Evolutionary conservation across 2,888 invertebrate genomes (phyloP).

Genomic region (Drosophila nr. fundita): DNA sequence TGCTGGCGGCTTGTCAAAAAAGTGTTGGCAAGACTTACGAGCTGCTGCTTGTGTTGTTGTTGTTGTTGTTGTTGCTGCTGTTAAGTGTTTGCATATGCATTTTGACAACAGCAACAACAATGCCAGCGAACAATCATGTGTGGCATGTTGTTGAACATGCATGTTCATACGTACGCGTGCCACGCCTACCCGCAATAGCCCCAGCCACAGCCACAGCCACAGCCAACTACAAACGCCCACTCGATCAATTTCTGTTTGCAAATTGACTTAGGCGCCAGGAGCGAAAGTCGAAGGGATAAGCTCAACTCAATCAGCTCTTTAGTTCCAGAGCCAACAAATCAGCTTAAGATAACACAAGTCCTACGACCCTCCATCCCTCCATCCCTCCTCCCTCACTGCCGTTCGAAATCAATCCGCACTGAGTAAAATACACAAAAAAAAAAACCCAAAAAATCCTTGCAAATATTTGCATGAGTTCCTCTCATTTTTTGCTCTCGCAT

Average conservation of each 20-base stretch:
- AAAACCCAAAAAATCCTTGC: slow-evolving; percentile 32
- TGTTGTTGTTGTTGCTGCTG: slow-evolving; percentile 55
- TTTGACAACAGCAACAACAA: slow-evolving; percentile 40
- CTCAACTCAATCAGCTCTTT: slow-evolving; percentile 55
- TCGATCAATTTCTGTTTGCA: slow-evolving; percentile 31
- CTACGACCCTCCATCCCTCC: neutral
- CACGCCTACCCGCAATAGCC: slow-evolving; percentile 1
- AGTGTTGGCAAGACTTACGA: slow-evolving; percentile 68
- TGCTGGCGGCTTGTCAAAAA: slow-evolving; percentile 65
- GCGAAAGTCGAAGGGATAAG: slow-evolving; percentile 37
- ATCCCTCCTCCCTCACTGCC: too few species aligned
- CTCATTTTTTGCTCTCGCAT: neutral
- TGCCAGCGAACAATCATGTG: slow-evolving; percentile 45
- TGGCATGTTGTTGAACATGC: slow-evolving; percentile 70
- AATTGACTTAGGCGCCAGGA: slow-evolving; percentile 44
- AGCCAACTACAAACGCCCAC: slow-evolving; percentile 7
- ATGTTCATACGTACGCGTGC: slow-evolving; percentile 34
- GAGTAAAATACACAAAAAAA: neutral
- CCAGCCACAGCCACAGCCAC: neutral
- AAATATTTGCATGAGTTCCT: slow-evolving; percentile 53
- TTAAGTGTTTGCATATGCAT: slow-evolving; percentile 74
- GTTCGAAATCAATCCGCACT: neutral
- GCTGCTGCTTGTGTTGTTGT: slow-evolving; percentile 50
- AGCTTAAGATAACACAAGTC: slow-evolving; percentile 75
- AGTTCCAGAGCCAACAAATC: slow-evolving; percentile 66